A percentile compares a stretch with the other conserved stretches of the same genome.
phyloP scores from a whole-genome alignment of 2,888 invertebrate species.

The Nymphalis c-album region DNA sequence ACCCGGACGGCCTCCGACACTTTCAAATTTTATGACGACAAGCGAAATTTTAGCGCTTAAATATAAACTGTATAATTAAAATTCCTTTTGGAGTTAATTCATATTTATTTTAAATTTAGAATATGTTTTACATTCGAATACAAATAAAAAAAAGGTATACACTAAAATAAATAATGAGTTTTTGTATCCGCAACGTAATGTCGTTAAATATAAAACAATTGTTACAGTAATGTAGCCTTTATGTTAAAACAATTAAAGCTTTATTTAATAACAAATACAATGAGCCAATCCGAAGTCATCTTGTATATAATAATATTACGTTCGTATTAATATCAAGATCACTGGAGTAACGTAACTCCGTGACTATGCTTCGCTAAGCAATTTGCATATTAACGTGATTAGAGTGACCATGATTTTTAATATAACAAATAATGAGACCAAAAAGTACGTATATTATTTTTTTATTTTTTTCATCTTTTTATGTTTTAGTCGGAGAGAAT shows the following conservation, averaged over 20 bases:
- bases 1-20: conserved; percentile 28
- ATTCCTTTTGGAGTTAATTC: not conserved
- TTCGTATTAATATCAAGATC: conserved; percentile 47
- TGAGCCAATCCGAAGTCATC: conserved; percentile 16
- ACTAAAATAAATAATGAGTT: not conserved
- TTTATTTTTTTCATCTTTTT: too few species aligned
- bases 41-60: not conserved
- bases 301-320: conserved; percentile 20
- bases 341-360: conserved; percentile 42
- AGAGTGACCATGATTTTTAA: conserved; percentile 14
- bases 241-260: conserved; percentile 1
- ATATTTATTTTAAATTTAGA: conserved; percentile 14
- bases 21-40: conserved; percentile 25
- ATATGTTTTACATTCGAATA: too few species aligned
- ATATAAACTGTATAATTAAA: not conserved
- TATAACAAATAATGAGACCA: not conserved
- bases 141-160: not conserved
- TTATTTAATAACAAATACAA: not conserved
- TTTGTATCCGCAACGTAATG: not conserved
- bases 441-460: not conserved
- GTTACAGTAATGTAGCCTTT: conserved; percentile 6
- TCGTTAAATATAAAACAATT: not conserved
- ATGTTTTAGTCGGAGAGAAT: too few species aligned
- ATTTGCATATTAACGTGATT: conserved; percentile 41
- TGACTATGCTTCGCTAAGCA: conserved; percentile 39